phyloP scores from a whole-genome alignment of 2,888 invertebrate species.

The Melinaea menophilus region DNA sequence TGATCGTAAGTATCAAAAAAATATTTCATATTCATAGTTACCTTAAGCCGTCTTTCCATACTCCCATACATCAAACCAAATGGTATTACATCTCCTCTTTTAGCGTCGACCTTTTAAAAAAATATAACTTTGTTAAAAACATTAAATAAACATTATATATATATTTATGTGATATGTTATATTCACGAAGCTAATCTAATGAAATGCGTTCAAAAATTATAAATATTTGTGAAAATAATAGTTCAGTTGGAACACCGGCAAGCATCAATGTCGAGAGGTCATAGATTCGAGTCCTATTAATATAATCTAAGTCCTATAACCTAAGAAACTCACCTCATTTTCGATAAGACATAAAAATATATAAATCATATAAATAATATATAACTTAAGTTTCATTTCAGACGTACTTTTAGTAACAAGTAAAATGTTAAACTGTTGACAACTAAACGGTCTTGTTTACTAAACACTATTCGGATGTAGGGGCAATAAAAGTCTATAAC shows the following conservation, averaged over 20 bases:
- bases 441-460: not conserved
- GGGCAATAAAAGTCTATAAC: not conserved
- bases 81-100: constrained; percentile 15
- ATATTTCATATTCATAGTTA: constrained; percentile 3
- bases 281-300: too few species aligned
- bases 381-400: too few species aligned
- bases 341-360: too few species aligned
- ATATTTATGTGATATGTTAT: not conserved
- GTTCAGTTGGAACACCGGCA: too few species aligned
- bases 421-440: constrained; percentile 4
- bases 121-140: not conserved
- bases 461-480: not conserved
- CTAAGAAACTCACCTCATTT: too few species aligned
- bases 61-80: constrained; percentile 16
- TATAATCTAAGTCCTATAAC: too few species aligned
- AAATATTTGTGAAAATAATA: too few species aligned
- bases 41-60: constrained; percentile 27
- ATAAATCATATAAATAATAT: too few species aligned
- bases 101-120: constrained; percentile 20
- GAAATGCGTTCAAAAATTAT: too few species aligned
- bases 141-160: not conserved
- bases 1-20: not conserved
- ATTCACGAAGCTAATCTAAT: too few species aligned
- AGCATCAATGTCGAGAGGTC: too few species aligned
- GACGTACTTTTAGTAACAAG: too few species aligned